Conservation (phyloP, 2,113 vertebrate species). For the Lynx canadensis region DNA sequence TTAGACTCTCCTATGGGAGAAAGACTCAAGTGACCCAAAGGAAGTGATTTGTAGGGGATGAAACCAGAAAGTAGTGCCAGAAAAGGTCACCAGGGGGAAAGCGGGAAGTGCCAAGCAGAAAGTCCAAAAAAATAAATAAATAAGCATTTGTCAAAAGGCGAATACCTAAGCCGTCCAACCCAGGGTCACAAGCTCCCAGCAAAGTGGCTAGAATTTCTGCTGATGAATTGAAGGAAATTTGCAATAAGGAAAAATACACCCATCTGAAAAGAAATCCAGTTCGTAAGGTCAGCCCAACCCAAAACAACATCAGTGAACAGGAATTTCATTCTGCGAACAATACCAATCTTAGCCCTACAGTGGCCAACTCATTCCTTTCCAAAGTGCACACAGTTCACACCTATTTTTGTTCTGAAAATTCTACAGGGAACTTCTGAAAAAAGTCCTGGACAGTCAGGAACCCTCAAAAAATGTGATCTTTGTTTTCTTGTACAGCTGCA, state of each 20-base stretch:
- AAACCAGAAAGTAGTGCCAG: not conserved
- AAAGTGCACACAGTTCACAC: constrained; percentile 67
- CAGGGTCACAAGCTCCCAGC: constrained; percentile 78
- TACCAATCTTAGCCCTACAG: constrained; percentile 73
- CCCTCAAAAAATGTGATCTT: constrained; percentile 21
- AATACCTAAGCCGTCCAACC: constrained; percentile 70
- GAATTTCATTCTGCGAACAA: constrained; percentile 86
- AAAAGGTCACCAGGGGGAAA: not conserved
- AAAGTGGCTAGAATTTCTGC: constrained; percentile 81
- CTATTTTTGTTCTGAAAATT: constrained; percentile 72
- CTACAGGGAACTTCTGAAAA: constrained; percentile 46
- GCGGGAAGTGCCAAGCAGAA: not conserved
- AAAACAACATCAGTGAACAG: constrained; percentile 83
- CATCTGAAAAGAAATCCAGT: constrained; percentile 84
- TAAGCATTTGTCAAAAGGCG: constrained; percentile 28
- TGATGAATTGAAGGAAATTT: constrained; percentile 90
- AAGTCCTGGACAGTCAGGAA: constrained; percentile 26
- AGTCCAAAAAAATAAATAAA: constrained; percentile 21
- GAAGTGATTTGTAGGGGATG: constrained; percentile 4
- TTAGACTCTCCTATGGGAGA: constrained; percentile 20
- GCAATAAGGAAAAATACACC: constrained; percentile 87
- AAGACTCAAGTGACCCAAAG: constrained; percentile 24
- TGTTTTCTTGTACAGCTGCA: constrained; percentile 28
- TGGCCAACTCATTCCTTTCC: constrained; percentile 74
- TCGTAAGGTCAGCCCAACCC: constrained; percentile 82